Conservation (phyloP, 2,888 invertebrate genomes). For the Corythucha ciliata region DNA sequence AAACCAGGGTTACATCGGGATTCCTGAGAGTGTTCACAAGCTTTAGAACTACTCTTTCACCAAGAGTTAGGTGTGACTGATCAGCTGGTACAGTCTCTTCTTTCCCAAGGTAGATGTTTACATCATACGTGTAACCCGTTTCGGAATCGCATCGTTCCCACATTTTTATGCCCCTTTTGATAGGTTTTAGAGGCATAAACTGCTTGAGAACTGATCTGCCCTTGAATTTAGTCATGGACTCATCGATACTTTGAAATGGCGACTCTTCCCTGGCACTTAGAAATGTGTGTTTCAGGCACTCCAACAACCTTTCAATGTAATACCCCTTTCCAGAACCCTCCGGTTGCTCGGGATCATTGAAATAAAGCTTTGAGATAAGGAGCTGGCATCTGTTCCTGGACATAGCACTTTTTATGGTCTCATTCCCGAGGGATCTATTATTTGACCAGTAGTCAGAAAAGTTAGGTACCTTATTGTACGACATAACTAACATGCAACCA, state of each 20-base stretch:
- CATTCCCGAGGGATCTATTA: constrained; percentile 20
- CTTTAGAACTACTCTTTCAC: constrained; percentile 31
- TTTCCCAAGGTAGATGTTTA: constrained; percentile 28
- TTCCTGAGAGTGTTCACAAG: constrained; percentile 29
- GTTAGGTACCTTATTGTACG: constrained; percentile 26
- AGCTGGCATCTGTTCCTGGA: constrained; percentile 28
- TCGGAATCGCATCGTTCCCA: constrained; percentile 27
- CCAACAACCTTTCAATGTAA: constrained; percentile 30
- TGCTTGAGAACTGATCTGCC: constrained; percentile 20
- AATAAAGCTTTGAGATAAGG: constrained; percentile 31
- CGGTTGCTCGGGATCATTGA: constrained; percentile 29
- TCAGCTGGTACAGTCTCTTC: constrained; percentile 8
- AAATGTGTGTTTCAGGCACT: constrained; percentile 30
- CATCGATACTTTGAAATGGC: constrained; percentile 30
- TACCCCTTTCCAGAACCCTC: constrained; percentile 27
- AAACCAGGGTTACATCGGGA: constrained; percentile 24
- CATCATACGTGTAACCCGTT: constrained; percentile 32
- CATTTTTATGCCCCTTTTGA: constrained; percentile 31
- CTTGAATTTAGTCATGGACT: constrained; percentile 31
- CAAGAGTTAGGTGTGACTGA: constrained; percentile 24
- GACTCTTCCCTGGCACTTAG: constrained; percentile 23
- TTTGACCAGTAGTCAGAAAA: constrained; percentile 18
- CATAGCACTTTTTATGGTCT: constrained; percentile 30
- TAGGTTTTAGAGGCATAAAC: constrained; percentile 29
- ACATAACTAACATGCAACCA: constrained; percentile 25